Percentiles rank a stretch among this genome's conserved stretches.
These are phyloP conservation scores for Neria commutata DNA, from an alignment of 2,888 invertebrate species.

Conservation along the genomic window DNA sequence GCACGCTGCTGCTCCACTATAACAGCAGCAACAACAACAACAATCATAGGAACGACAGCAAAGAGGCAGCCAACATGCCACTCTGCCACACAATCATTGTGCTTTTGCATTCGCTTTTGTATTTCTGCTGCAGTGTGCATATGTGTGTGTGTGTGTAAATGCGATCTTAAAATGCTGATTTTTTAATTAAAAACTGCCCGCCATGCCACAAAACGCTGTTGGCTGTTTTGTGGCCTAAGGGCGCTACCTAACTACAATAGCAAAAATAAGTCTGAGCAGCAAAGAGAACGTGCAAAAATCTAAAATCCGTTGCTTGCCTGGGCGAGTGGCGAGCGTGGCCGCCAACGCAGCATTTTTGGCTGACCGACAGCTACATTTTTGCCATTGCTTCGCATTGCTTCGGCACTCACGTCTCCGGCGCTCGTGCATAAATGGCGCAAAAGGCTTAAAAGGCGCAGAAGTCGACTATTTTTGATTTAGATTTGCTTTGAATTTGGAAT, in stretches of 20 bases:
- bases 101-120: background rate
- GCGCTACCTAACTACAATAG: background rate
- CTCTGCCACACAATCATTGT: background rate
- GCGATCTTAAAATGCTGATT: background rate
- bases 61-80: background rate
- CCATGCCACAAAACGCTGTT: background rate
- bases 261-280: background rate
- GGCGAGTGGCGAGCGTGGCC: too few species aligned
- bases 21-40: background rate
- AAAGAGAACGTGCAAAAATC: background rate
- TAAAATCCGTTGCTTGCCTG: too few species aligned
- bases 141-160: background rate
- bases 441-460: background rate
- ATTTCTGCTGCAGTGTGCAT: background rate
- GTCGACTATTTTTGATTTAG: constrained; percentile 10
- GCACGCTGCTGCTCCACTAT: too few species aligned
- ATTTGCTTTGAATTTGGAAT: background rate
- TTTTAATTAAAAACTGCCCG: constrained; percentile 1
- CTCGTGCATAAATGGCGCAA: constrained; percentile 48
- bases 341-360: too few species aligned
- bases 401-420: constrained; percentile 39
- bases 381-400: background rate
- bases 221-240: background rate
- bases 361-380: background rate
- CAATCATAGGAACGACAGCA: background rate